Base-by-base conservation (phyloP, 2,888 invertebrate genomes). In the Hydropsyche betteni region DNA sequence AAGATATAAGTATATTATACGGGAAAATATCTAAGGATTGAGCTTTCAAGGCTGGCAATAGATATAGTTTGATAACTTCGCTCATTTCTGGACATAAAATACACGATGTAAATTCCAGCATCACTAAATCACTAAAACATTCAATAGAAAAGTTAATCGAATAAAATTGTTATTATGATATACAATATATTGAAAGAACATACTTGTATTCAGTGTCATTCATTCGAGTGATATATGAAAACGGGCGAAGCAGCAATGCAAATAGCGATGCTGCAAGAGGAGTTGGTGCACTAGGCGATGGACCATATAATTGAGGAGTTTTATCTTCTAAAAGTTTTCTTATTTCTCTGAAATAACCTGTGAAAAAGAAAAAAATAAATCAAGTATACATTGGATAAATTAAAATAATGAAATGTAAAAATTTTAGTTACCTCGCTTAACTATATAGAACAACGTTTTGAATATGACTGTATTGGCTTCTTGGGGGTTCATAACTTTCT, bases 211-310 rank as follows among this genome's bases (percentile, higher is more conserved):
- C 85, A 64, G 85, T 82, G 72, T 85, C 81, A 76, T 85, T 82
- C 14, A 85, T 80, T 79, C 83, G 82, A 79, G 87, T 84, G 68
- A 91, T 86, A 77, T 91, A 86, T 50, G 88, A 86, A 74, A 97
- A 86, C 0, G 97, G 96, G 80, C 93, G 89, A 80, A 92, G 89
- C 76, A 96, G 90, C 81, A 97, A 89, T 81, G 93, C 91, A 75
- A 94, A 85, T 2, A 95, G 86, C 78, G 92, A 93, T 53, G 90
- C 91, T 6, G 92, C 89, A 33, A 94, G 86, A 1, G 91, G 91
- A 38, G 93, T 94, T 0, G 94, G 94, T 36, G 94, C 90, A 76
- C 89, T 87, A 0, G 90, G 82, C 0, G 91, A 91, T 36, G 89
- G 88, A 61, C 93, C 92, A 80, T 91, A 89, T 80, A 92, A 85